Evolutionary conservation across 2,113 vertebrate genomes (phyloP).

Genomic region (Speoplatyrhinus poulsoni): DNA sequence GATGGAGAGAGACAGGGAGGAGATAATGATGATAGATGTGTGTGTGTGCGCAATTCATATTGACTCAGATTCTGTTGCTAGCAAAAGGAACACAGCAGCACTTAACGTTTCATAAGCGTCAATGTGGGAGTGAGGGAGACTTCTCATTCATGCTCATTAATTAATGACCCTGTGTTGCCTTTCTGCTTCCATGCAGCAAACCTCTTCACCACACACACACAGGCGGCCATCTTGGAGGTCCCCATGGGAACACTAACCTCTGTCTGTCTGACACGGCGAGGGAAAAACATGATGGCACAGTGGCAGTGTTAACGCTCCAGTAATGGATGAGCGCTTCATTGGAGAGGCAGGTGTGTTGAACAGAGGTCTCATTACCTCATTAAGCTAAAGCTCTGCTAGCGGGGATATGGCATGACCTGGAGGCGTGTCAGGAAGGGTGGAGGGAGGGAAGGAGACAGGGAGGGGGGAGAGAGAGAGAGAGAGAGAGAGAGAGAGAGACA

Average conservation of each 20-base stretch:
- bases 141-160: slow-evolving; percentile 18
- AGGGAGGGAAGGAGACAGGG: background rate
- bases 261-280: too few relatives aligned
- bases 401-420: too few relatives aligned
- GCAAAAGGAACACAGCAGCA: background rate
- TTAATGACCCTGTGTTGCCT: background rate
- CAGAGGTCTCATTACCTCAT: too few relatives aligned
- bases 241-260: too few relatives aligned
- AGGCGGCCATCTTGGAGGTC: too few relatives aligned
- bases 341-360: too few relatives aligned
- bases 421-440: background rate
- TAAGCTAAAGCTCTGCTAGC: too few relatives aligned
- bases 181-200: background rate
- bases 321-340: too few relatives aligned
- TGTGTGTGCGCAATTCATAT: too few relatives aligned
- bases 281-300: too few relatives aligned
- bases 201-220: too few relatives aligned
- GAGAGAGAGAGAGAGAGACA: slow-evolving; percentile 5
- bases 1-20: background rate
- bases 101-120: background rate
- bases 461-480: slow-evolving; percentile 6
- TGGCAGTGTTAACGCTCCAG: too few relatives aligned
- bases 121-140: background rate
- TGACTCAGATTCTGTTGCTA: background rate
- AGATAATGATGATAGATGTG: background rate